These are phyloP conservation scores for Paedocypris sp. DNA, from an alignment of 2,113 vertebrate genomes.

Conservation along the genomic window DNA sequence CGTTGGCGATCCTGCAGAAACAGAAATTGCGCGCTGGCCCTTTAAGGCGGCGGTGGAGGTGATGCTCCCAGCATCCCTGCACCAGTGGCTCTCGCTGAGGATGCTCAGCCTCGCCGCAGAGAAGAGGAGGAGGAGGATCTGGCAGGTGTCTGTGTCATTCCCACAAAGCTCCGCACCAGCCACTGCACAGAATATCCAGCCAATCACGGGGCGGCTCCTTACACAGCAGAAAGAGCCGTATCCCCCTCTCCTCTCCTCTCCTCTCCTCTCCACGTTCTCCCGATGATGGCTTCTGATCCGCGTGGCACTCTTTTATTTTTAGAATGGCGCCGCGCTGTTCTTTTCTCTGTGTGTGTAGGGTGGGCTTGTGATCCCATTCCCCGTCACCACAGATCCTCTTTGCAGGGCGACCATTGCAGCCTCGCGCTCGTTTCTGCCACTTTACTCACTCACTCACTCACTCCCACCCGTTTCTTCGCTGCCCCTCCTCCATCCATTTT, in stretches of 20 bases:
- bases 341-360: background rate
- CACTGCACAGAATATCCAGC: constrained; percentile 17
- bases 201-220: constrained; percentile 12
- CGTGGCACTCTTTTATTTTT: background rate
- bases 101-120: constrained; percentile 2
- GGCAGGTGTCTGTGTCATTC: constrained; percentile 11
- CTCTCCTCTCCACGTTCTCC: constrained; percentile 9
- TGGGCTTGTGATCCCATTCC: no score
- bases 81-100: constrained; percentile 8
- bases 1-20: no score
- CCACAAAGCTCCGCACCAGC: constrained; percentile 14
- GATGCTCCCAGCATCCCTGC: constrained; percentile 13
- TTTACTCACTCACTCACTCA: constrained; percentile 16
- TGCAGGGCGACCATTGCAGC: background rate
- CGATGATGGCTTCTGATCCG: constrained; percentile 9
- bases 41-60: constrained; percentile 15
- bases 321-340: background rate
- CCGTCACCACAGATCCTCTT: background rate
- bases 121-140: constrained; percentile 15
- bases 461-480: constrained; percentile 26
- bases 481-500: constrained; percentile 39
- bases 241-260: constrained; percentile 4
- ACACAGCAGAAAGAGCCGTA: background rate
- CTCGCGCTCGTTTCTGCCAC: no score
- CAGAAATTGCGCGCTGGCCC: no score